Conservation (phyloP, 2,888 invertebrate genomes). For the Papilio gigon region DNA sequence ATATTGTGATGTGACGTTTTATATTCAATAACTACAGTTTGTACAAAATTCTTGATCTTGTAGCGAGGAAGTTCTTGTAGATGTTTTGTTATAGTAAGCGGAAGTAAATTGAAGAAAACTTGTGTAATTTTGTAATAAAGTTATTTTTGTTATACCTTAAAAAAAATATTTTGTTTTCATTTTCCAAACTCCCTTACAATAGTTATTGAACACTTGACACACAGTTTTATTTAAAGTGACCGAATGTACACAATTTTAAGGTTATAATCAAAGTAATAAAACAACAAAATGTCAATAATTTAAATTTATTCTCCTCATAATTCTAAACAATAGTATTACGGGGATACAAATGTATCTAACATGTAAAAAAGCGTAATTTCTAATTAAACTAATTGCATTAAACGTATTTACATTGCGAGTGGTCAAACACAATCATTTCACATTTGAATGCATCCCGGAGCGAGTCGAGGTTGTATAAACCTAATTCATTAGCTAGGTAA, state of each 20-base stretch:
- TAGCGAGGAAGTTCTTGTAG: conserved; percentile 48
- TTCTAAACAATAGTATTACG: conserved; percentile 60
- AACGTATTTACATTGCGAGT: conserved; percentile 50
- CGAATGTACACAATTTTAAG: background rate
- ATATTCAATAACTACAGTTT: background rate
- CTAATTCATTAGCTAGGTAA: conserved; percentile 42
- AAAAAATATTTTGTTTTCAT: conserved; percentile 16
- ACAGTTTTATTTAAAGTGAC: background rate
- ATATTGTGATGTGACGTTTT: no score
- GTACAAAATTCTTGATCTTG: conserved; percentile 50
- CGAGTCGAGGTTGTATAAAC: conserved; percentile 32
- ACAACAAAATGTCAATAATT: conserved; percentile 70
- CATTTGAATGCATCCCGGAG: conserved; percentile 5
- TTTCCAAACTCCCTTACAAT: background rate
- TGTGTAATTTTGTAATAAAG: conserved; percentile 66
- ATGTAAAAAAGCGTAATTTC: conserved; percentile 66
- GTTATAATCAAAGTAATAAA: conserved; percentile 46
- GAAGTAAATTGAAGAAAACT: conserved; percentile 65
- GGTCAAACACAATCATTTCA: conserved; percentile 21
- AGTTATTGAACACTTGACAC: conserved; percentile 8
- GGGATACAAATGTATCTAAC: conserved; percentile 60
- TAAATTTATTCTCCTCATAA: conserved; percentile 64
- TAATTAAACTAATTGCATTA: conserved; percentile 67
- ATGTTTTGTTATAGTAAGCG: conserved; percentile 62
- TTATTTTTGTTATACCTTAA: conserved; percentile 35